Percentiles rank a stretch among this genome's conserved stretches.
These are phyloP conservation scores for Abscondita cerata DNA, from an alignment of 2,888 invertebrate genomes.

Conservation along the genomic window DNA sequence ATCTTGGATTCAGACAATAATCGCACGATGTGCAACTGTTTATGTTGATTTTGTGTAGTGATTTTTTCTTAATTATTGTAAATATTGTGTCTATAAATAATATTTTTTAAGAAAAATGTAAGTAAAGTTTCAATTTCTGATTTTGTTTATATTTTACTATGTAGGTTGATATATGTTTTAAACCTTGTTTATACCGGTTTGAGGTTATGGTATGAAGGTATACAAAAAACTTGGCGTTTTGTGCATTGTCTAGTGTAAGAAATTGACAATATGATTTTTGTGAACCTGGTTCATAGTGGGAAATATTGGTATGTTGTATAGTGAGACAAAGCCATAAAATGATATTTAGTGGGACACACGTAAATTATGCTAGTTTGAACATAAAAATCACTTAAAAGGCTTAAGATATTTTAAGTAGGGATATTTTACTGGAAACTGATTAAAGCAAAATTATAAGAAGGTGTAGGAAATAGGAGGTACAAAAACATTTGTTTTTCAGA, in stretches of 20 bases:
- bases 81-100: neutral
- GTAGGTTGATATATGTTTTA: constrained; percentile 1
- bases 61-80: constrained; percentile 1
- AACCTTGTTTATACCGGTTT: too few relatives aligned
- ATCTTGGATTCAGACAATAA: too few relatives aligned
- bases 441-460: too few relatives aligned
- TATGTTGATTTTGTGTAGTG: constrained; percentile 2
- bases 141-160: neutral
- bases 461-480: neutral
- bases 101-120: neutral
- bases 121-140: constrained; percentile 2
- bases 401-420: neutral
- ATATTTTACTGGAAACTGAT: too few relatives aligned
- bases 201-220: too few relatives aligned
- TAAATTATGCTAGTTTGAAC: constrained; percentile 4
- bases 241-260: neutral
- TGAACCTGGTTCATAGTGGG: constrained; percentile 2
- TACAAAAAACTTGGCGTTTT: neutral
- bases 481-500: too few relatives aligned
- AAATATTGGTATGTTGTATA: neutral
- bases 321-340: constrained; percentile 1
- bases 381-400: neutral
- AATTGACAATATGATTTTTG: constrained; percentile 1
- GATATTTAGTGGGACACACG: neutral
- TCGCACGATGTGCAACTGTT: neutral